phyloP scores from a whole-genome alignment of 2,113 vertebrate genomes.

The Semnornis frantzii region DNA sequence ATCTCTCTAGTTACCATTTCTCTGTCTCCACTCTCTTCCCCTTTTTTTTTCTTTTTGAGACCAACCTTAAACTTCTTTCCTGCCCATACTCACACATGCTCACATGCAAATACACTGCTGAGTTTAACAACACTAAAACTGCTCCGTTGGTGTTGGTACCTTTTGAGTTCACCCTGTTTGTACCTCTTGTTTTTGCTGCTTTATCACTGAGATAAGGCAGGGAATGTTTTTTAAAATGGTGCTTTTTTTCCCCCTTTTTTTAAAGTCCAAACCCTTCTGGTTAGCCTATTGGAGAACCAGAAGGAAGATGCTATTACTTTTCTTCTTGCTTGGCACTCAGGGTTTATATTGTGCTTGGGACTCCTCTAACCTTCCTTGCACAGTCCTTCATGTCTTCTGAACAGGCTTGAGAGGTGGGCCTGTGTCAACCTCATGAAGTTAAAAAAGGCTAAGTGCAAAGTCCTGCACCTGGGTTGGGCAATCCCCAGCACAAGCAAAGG shows the following conservation, averaged over 20 bases:
- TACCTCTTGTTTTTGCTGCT: neutral
- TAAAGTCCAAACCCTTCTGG: neutral
- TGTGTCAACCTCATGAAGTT: too few species aligned
- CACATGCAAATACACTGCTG: neutral
- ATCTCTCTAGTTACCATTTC: neutral
- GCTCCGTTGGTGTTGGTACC: neutral
- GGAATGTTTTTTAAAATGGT: neutral
- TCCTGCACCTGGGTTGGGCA: too few species aligned
- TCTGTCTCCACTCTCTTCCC: neutral
- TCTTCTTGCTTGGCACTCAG: neutral
- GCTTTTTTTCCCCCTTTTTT: neutral
- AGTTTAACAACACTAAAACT: neutral
- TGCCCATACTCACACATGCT: accelerated
- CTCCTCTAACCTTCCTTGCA: neutral
- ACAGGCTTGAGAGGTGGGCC: too few species aligned
- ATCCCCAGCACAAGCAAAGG: too few species aligned
- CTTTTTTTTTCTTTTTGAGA: neutral
- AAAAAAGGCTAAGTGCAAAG: too few species aligned
- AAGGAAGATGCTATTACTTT: neutral
- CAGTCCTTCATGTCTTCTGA: neutral
- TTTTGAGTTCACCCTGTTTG: neutral
- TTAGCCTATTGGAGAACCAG: neutral
- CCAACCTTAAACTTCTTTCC: neutral
- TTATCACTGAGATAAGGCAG: neutral
- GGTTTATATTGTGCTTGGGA: neutral